Conservation (phyloP, 2,113 vertebrate genomes). For the Pedetes capensis region DNA sequence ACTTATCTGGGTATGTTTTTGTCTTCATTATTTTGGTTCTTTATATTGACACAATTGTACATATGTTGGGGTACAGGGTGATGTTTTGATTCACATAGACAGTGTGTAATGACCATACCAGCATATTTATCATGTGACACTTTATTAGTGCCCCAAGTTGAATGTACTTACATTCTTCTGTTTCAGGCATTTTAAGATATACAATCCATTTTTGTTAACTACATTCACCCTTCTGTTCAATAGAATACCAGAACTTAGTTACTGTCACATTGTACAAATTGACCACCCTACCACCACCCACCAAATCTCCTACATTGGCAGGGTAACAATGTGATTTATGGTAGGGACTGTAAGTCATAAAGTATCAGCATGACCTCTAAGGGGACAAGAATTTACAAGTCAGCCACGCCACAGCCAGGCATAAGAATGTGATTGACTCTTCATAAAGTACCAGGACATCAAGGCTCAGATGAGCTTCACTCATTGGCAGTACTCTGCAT, state of each 20-base stretch:
- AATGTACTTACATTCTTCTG: not conserved
- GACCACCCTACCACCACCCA: not conserved
- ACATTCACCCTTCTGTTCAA: not conserved
- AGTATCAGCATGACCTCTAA: not conserved
- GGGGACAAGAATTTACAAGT: not conserved
- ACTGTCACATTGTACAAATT: not conserved
- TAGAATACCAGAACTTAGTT: too few species aligned
- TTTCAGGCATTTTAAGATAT: not conserved
- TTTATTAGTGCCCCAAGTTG: not conserved
- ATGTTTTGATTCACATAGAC: not conserved
- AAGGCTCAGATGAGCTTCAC: not conserved
- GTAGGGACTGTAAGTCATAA: not conserved
- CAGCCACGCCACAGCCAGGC: not conserved
- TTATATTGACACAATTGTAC: not conserved
- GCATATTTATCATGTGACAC: too few species aligned
- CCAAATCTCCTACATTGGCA: not conserved
- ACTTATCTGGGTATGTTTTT: not conserved
- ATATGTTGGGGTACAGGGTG: not conserved
- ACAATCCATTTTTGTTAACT: not conserved
- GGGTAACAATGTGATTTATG: too few species aligned
- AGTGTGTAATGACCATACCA: too few species aligned
- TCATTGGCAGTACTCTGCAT: not conserved
- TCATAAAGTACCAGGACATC: not conserved
- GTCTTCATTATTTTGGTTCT: not conserved
- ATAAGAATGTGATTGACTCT: too few species aligned